Evolutionary conservation across 2,797 vertebrate genomes (phyloP).

Genomic region (Gastrophryne carolinensis): DNA sequence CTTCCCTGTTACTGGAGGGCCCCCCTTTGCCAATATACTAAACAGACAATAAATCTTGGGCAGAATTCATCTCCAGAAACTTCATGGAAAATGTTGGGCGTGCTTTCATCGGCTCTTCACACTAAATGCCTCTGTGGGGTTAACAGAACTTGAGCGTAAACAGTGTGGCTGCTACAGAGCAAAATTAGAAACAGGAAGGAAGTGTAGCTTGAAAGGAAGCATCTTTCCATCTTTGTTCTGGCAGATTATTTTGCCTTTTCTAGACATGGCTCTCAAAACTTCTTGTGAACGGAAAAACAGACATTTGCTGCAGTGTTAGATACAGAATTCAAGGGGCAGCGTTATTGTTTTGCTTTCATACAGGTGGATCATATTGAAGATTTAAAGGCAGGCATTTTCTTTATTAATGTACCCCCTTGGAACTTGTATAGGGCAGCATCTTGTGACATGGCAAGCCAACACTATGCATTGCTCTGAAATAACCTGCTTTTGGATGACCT

Average conservation of each 20-base stretch:
- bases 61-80: slow-evolving; percentile 20
- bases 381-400: too few species aligned
- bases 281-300: too few species aligned
- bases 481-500: too few species aligned
- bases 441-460: too few species aligned
- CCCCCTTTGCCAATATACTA: slow-evolving; percentile 15
- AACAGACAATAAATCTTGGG: background rate
- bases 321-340: too few species aligned
- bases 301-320: too few species aligned
- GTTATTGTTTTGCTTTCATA: too few species aligned
- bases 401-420: too few species aligned
- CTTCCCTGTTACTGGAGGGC: background rate
- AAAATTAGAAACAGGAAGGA: slow-evolving; percentile 53
- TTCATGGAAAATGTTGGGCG: slow-evolving; percentile 18
- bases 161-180: slow-evolving; percentile 28
- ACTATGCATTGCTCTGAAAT: too few species aligned
- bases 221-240: slow-evolving; percentile 47
- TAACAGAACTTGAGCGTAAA: slow-evolving; percentile 43
- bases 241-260: slow-evolving; percentile 4
- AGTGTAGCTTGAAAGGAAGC: slow-evolving; percentile 47
- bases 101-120: background rate
- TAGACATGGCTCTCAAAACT: background rate
- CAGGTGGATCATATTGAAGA: too few species aligned
- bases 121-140: slow-evolving; percentile 16
- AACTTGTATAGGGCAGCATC: too few species aligned